Percentiles rank a stretch among this genome's conserved stretches.
Evolutionary conservation across 2,113 vertebrate species (phyloP).

Genomic region (Prionailurus viverrinus): DNA sequence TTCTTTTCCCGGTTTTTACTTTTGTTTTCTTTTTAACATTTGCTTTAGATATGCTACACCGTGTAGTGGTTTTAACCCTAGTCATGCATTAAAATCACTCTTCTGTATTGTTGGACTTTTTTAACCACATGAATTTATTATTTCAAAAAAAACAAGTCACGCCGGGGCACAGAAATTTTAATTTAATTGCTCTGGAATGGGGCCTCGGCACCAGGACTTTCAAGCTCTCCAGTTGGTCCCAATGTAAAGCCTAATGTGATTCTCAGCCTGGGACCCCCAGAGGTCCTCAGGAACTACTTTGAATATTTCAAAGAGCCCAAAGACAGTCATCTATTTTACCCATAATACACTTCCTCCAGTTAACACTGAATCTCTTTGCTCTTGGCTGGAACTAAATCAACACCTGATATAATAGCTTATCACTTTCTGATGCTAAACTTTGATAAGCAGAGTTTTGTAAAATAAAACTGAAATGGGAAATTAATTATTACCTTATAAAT

Average conservation of each 20-base stretch:
- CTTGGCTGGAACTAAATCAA: neutral
- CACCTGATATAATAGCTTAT: neutral
- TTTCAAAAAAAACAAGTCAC: neutral
- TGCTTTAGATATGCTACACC: neutral
- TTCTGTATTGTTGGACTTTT: neutral
- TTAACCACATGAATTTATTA: conserved; percentile 1
- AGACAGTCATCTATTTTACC: neutral
- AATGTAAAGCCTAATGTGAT: neutral
- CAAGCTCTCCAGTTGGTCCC: neutral
- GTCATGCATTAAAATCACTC: neutral
- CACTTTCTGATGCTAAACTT: conserved; percentile 56
- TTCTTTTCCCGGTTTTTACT: neutral
- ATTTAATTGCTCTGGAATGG: neutral
- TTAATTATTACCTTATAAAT: neutral
- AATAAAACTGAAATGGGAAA: conserved; percentile 27
- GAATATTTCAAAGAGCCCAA: neutral
- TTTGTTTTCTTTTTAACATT: conserved; percentile 33
- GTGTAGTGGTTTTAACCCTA: neutral
- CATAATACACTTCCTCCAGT: neutral
- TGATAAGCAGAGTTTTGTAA: neutral
- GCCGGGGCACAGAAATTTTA: neutral
- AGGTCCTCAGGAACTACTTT: neutral
- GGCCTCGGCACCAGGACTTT: neutral
- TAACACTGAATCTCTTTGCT: neutral
- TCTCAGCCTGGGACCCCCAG: neutral